Percentiles rank a stretch among this genome's conserved stretches.
Evolutionary conservation across 2,888 invertebrate species (phyloP).

Genomic region (Gastracanthus pulcherrimus): DNA sequence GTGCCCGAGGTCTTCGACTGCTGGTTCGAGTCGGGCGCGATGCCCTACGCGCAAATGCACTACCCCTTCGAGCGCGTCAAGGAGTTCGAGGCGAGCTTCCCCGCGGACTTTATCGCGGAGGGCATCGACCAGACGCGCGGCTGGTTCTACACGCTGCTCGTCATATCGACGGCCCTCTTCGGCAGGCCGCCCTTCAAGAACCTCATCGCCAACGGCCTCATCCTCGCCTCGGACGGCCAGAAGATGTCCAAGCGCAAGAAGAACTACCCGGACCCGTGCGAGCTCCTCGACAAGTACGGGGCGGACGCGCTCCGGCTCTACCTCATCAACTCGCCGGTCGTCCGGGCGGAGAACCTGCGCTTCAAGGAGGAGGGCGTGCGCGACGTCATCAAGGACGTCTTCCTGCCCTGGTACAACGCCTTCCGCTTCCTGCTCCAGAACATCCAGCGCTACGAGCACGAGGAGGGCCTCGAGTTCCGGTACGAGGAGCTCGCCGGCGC

Average conservation of each 20-base stretch:
- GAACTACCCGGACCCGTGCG: constrained; percentile 98
- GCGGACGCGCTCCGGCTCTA: constrained; percentile 98
- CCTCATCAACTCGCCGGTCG: constrained; percentile 98
- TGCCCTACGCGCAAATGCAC: constrained; percentile 98
- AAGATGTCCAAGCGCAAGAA: constrained; percentile 99
- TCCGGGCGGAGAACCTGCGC: constrained; percentile 95
- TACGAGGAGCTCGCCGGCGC: constrained; percentile 60
- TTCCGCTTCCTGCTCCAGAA: constrained; percentile 97
- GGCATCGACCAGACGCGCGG: constrained; percentile 99
- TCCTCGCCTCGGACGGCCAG: constrained; percentile 97
- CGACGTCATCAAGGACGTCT: constrained; percentile 97
- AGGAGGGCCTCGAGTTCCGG: constrained; percentile 77
- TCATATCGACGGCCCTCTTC: constrained; percentile 96
- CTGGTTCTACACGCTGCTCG: constrained; percentile 99
- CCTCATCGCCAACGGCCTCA: constrained; percentile 96
- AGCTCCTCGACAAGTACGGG: constrained; percentile 93
- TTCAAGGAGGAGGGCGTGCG: constrained; percentile 99
- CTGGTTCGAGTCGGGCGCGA: constrained; percentile 99
- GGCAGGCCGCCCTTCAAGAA: constrained; percentile 98
- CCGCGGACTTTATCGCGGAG: constrained; percentile 99
- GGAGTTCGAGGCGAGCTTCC: constrained; percentile 94
- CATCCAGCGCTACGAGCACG: constrained; percentile 88
- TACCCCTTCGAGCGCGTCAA: constrained; percentile 96
- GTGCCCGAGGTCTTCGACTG: constrained; percentile 98
- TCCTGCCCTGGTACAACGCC: constrained; percentile 97